Base-by-base conservation (phyloP, 2,888 invertebrate genomes). In the Elysia crispata region DNA sequence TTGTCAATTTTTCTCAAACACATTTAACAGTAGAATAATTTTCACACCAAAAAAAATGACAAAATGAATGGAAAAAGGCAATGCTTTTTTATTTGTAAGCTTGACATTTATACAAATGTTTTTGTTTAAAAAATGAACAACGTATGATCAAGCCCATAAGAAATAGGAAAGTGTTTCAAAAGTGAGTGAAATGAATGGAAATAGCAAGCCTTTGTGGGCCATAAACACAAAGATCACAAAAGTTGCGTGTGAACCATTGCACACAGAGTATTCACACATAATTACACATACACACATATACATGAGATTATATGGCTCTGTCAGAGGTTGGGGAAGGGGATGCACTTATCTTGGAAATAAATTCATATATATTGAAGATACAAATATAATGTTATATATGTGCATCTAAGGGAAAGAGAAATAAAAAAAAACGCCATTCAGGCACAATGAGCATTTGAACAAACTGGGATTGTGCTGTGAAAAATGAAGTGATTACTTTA, bases 51-150 rank as follows among this genome's bases (percentile, higher is more conserved):
- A n/a, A 33, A 33, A 20, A 41, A 41, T 11, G 11, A 41, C 41
- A 41, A 41, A 41, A 41, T 6, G 3, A 6, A 41, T 11, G 3
- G 41, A 41, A 41, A 41, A 41, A 41, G 41, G 41, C 41, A 41
- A 41, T 41, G 41, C 41, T 41, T 41, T 41, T 41, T 41, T 41
- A 41, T 41, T 41, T 41, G 41, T 54, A 79, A 79, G 79, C 79
- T 74, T 73, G 31, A 79, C 74, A 79, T 79, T 79, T 74, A 79
- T 79, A 79, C 74, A 79, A 78, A 73, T 78, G 72, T 72, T 72
- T 73, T 78, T 30, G 72, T 73, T 25, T 30, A 73, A 77, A 77
- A 54, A 73, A 77, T 70, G 64, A 74, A 31, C 33, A 67, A 70
- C 60, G 15, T 66, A 74, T 73, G 33, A 57, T 67, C 67, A 67